Evolutionary conservation across 2,797 vertebrate genomes (phyloP), one percentile per base, ranked within the genome.

Genomic region (Pyrocephalus nanus): DNA sequence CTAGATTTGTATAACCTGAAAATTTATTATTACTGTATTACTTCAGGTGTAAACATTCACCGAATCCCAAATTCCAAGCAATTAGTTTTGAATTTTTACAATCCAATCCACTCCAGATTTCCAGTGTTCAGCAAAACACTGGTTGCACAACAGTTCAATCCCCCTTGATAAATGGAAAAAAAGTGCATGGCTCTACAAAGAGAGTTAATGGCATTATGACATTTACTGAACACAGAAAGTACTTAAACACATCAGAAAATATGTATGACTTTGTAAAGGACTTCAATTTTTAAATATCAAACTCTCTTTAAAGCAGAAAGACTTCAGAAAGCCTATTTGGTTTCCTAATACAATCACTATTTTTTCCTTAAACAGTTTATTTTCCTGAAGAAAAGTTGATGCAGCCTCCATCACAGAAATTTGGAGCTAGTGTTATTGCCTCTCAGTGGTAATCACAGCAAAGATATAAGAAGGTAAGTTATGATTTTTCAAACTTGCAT

Each of bases 271-370:
- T 97, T 89, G 43, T 95, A 92, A 97, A 96, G 84, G 84, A 95
- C 74, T 95, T 91, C 92, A 85, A 86, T 93, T 97, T 96, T 96
- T 82, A 96, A 98, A 97, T 97, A 95, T 97, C 96, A 97, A 96
- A 96, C 57, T 82, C 64, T 94, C 57, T 91, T 97, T 92, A 94
- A 93, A 96, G 64, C 30, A 81, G 71, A 53, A 83, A 85, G 73
- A 86, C 84, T 92, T 96, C 69, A 10, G 12, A 92, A 96, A 96
- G 67, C 32, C 55, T 97, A 53, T 95, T 95, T 96, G 77, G 79
- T 88, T 96, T 88, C 51, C 26, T 86, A 67, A 78, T n/a, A 70
- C 61, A 95, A 77, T 93, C 27, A 32, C n/a, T 32, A 58, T 57
- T 38, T 51, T 58, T 34, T 60, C 42, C 32, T 6, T 32, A 48